phyloP scores from a whole-genome alignment of 2,888 invertebrate genomes.

The Cyaniris semiargus region DNA sequence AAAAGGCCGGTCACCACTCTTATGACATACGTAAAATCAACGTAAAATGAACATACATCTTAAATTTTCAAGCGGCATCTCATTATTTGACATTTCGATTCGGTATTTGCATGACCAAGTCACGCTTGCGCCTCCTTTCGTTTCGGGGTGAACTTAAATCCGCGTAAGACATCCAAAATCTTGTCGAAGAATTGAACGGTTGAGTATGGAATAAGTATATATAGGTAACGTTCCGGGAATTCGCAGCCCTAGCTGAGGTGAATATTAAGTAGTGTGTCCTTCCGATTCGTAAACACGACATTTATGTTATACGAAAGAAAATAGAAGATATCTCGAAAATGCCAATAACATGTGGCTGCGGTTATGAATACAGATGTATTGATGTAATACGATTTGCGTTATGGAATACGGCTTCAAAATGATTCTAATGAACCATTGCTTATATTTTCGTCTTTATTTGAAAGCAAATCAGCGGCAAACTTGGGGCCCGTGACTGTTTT shows the following conservation, averaged over 20 bases:
- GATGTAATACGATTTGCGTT: background rate
- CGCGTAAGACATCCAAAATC: background rate
- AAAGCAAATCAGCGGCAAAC: too few species aligned
- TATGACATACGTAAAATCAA: too few species aligned
- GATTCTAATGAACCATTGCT: background rate
- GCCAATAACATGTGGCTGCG: background rate
- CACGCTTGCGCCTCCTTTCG: background rate
- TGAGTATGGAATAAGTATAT: background rate
- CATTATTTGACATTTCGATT: background rate
- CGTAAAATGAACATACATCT: too few species aligned
- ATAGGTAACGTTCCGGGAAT: background rate
- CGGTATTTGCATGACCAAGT: too few species aligned
- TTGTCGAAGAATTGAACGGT: background rate
- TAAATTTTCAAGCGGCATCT: background rate
- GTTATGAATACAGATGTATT: background rate
- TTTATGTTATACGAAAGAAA: slow-evolving; percentile 17
- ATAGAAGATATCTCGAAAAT: slow-evolving; percentile 11
- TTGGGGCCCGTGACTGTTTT: too few species aligned
- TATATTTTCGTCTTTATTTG: too few species aligned
- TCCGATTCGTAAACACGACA: slow-evolving; percentile 11
- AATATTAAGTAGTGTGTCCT: background rate
- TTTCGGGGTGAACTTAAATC: background rate
- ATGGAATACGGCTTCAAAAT: too few species aligned
- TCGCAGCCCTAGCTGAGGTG: background rate
- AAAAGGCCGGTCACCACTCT: too few species aligned